Conservation (phyloP, 2,113 vertebrate genomes). For the Scophthalmus maximus region DNA sequence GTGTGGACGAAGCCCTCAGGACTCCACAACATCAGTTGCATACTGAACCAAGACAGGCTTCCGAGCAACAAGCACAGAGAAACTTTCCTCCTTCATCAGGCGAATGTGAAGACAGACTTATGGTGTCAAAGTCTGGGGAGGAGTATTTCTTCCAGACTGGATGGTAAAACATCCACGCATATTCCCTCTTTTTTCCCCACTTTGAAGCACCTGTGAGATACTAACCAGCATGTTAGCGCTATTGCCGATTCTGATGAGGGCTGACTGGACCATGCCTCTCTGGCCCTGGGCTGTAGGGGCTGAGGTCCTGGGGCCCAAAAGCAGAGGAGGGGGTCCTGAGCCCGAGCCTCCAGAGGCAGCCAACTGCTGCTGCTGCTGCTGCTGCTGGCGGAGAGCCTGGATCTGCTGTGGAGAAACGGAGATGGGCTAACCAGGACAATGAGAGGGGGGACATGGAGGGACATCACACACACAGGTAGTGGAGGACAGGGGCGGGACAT, state of each 20-base stretch:
- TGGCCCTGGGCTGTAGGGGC: slow-evolving; percentile 84
- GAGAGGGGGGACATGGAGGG: slow-evolving; percentile 50
- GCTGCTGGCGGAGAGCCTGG: slow-evolving; percentile 92
- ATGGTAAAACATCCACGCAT: neutral
- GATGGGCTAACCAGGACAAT: slow-evolving; percentile 81
- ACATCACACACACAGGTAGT: slow-evolving; percentile 35
- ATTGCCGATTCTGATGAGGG: slow-evolving; percentile 81
- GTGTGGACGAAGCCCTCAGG: too few species aligned
- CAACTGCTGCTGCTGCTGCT: slow-evolving; percentile 91
- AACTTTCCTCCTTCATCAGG: too few species aligned
- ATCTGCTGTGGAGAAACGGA: slow-evolving; percentile 92
- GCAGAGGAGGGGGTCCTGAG: slow-evolving; percentile 89
- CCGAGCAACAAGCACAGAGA: too few species aligned
- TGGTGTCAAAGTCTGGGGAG: too few species aligned
- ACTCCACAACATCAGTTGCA: too few species aligned
- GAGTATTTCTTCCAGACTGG: neutral
- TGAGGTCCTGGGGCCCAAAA: slow-evolving; percentile 89
- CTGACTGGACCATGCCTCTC: slow-evolving; percentile 89
- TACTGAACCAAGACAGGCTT: too few species aligned
- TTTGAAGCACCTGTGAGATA: slow-evolving; percentile 45
- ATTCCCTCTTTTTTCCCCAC: neutral
- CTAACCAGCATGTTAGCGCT: slow-evolving; percentile 73
- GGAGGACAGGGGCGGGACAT: slow-evolving; percentile 41
- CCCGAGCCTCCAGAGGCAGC: slow-evolving; percentile 84
- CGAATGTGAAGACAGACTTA: too few species aligned